A percentile compares a stretch with the other conserved stretches of the same genome.
These are phyloP conservation scores for Dendropsophus ebraccatus DNA, from an alignment of 2,113 vertebrate species.

Conservation along the genomic window DNA sequence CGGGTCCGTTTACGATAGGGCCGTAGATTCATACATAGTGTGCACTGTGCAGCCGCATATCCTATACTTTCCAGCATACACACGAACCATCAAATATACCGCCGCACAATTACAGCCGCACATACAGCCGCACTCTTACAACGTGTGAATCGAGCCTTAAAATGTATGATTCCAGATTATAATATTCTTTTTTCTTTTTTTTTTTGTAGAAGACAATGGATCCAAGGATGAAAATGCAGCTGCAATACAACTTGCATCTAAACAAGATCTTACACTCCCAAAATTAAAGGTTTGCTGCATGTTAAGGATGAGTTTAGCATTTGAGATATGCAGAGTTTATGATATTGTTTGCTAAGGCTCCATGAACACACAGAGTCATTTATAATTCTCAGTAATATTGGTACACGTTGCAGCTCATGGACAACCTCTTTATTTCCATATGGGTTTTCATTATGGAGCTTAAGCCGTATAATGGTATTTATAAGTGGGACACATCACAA, in stretches of 20 bases:
- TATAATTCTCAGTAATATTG: not conserved
- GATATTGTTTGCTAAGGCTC: not conserved
- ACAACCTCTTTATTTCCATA: not conserved
- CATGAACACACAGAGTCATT: not conserved
- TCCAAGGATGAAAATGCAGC: constrained; percentile 6
- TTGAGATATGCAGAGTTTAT: not conserved
- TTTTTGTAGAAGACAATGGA: not conserved
- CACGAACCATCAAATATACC: too few relatives aligned
- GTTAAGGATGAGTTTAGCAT: not conserved
- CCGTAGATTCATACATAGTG: too few relatives aligned
- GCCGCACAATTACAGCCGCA: too few relatives aligned
- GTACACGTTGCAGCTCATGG: not conserved
- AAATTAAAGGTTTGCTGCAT: constrained; percentile 71
- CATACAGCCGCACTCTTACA: too few relatives aligned
- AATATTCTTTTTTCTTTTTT: not conserved
- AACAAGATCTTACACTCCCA: constrained; percentile 51
- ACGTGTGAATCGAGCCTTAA: too few relatives aligned
- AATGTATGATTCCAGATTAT: not conserved
- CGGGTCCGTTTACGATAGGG: too few relatives aligned
- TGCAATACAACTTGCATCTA: not conserved
- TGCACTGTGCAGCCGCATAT: too few relatives aligned
- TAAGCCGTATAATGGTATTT: not conserved
- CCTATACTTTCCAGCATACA: too few relatives aligned
- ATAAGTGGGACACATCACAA: not conserved
- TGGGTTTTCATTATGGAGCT: not conserved